Base-by-base conservation (phyloP, 92 coral and sea anemone species). In the Epizoanthus rinbou region DNA sequence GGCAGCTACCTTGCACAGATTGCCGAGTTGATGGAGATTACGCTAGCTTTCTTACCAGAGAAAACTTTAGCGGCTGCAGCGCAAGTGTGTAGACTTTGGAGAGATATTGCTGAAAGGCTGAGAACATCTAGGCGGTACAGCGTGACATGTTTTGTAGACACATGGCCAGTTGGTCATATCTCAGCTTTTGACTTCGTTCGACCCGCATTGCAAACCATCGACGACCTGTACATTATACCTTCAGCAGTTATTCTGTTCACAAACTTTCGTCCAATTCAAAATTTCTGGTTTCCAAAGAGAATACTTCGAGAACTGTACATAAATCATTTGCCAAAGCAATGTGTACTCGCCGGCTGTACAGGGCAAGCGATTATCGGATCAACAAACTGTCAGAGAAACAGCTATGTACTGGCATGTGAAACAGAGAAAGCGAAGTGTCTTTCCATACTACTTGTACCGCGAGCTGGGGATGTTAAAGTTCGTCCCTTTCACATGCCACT, bases 21-120 rank as follows among this genome's bases (percentile, higher is more conserved):
- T 18, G 89, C 91, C 3, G 97, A 90, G 66, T 67, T 90, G 19
- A 89, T 88, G 33, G 94, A 91, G 67, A 86, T 80, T 24, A 85
- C 91, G 43, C 87, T 91, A 57, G 81, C 83, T 39, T 65, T 86
- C 59, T 86, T 89, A 13, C 88, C 97, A 41, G 94, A 94, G 69
- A 86, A 86, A 64, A 83, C 50, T 80, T 72, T 93, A 79, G 85
- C 62, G 33, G 67, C 65, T 25, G 95, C 97, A 52, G 89, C 91
- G 39, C 85, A 67, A 53, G 95, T 93, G 7, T 88, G 97, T 64
- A 85, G 64, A 19, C 87, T 93, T 8, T 93, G 97, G 97, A 66
- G 87, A 22, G 89, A 84, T 15, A 93, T 80, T 18, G 91, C 88
- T 16, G 76, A 85, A 35, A 83, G 91, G 60, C 66, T 93, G 53